A percentile compares a stretch with the other conserved stretches of the same genome.
Conservation (phyloP, 2,888 invertebrate species). For the Emesis furor region DNA sequence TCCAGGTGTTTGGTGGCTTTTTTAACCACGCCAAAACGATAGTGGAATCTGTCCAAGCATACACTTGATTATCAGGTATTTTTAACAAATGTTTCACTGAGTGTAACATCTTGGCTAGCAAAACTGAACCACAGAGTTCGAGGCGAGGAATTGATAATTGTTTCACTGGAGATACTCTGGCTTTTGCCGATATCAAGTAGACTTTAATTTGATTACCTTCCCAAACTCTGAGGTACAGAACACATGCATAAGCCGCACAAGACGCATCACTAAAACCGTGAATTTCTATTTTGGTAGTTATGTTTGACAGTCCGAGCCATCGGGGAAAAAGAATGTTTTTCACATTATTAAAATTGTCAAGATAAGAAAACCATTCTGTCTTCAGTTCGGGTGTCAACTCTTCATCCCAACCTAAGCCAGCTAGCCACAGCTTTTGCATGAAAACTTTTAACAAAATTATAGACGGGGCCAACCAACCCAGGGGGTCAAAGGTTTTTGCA, state of each 20-base stretch:
- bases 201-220: slow-evolving; percentile 1
- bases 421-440: slow-evolving; percentile 49
- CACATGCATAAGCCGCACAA: slow-evolving; percentile 37
- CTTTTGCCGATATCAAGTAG: background rate
- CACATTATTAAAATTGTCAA: background rate
- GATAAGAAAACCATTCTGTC: slow-evolving; percentile 34
- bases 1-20: no score
- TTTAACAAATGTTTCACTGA: no score
- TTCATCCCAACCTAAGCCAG: slow-evolving; percentile 48
- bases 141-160: background rate
- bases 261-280: slow-evolving; percentile 33
- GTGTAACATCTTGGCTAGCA: background rate
- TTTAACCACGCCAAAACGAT: no score
- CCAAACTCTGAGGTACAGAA: slow-evolving; percentile 38
- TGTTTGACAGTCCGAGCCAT: background rate
- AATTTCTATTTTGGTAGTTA: background rate
- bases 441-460: slow-evolving; percentile 40
- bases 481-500: slow-evolving; percentile 45
- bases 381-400: slow-evolving; percentile 29
- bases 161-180: slow-evolving; percentile 2
- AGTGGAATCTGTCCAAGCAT: no score
- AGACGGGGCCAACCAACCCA: slow-evolving; percentile 43
- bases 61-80: no score
- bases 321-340: slow-evolving; percentile 1
- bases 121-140: no score